Base-by-base conservation (phyloP, 2,888 invertebrate genomes). In the Agonum fuliginosum region DNA sequence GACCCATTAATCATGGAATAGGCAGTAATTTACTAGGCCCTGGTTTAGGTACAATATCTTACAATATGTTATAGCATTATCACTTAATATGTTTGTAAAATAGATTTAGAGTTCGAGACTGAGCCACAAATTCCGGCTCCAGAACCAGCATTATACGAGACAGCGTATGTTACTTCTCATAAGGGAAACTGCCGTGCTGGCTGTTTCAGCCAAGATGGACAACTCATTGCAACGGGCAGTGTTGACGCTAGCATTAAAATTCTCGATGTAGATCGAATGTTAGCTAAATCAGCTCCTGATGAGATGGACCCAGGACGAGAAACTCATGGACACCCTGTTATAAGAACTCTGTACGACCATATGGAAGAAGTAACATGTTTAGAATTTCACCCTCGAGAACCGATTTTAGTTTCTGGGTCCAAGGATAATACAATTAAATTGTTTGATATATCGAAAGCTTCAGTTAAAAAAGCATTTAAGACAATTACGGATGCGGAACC, bases 191-290 rank as follows among this genome's bases (percentile, higher is more conserved):
- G 99, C 81, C 89, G 99, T 72, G 95, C 98, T 0, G 99, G 98
- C 3, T 97, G 97, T 1, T 99, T 99, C 86, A 98, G 97, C 80
- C 89, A 92, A 5, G 98, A 98, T 87, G 99, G 99, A 0, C 96
- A 97, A 81, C 88, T 99, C 0, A 96, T 99, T 8, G 99, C 99
- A 0, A 99, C 99, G 0, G 99, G 99, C 10, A 98, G 98, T 81
- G 97, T 97, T 0, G 99, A 99, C 87, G 97, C 99, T 0, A 98
- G 98, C 80, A 99, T 99, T 78, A 99, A 99, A 93, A 98, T 99
- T 83, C 88, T 99, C 79, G 99, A 99, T 84, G 99, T 99, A n/a
- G 99, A 99, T 83, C 91, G 99, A 79, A 99, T 99, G 97, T 87
- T 99, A 84, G 97, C 98, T 0, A 98, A 99, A 86, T 98, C 97